A percentile compares a stretch with the other conserved stretches of the same genome.
These are phyloP conservation scores for Rhyacophila brunnea DNA, from an alignment of 1,140 invertebrate species.

Conservation along the genomic window DNA sequence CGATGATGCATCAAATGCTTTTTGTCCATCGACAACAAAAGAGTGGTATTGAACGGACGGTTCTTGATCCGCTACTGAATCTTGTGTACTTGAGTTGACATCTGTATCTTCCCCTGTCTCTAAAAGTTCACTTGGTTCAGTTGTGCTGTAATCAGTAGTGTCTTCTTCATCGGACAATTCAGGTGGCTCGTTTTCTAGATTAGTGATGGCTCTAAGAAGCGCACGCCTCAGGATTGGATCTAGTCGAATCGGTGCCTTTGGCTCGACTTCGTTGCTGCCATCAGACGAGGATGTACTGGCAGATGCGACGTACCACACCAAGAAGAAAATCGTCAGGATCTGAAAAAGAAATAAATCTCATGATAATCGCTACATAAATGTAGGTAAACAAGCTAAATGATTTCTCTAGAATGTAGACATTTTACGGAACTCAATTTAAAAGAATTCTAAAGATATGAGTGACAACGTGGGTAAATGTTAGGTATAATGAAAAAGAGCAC, in stretches of 20 bases:
- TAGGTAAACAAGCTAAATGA: too few species aligned
- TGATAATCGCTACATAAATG: too few species aligned
- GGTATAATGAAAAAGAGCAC: too few species aligned
- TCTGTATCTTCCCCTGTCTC: constrained; percentile 37
- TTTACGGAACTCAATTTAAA: too few species aligned
- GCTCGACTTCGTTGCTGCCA: constrained; percentile 21
- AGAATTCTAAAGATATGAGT: too few species aligned
- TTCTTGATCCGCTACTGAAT: constrained; percentile 27
- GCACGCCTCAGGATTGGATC: constrained; percentile 69
- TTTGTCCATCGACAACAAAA: constrained; percentile 50
- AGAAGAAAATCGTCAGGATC: constrained; percentile 11
- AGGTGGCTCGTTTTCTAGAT: constrained; percentile 59
- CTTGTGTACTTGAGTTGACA: constrained; percentile 21
- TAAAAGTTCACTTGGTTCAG: constrained; percentile 38
- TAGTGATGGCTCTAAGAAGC: constrained; percentile 66
- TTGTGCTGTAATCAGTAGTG: constrained; percentile 26
- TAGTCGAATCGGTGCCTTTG: constrained; percentile 57
- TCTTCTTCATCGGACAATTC: constrained; percentile 40
- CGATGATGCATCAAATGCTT: constrained; percentile 42
- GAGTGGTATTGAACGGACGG: constrained; percentile 43
- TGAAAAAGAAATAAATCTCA: constrained; percentile 26
- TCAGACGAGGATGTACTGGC: constrained; percentile 12
- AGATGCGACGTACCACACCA: constrained; percentile 7
- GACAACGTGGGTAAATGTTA: too few species aligned
- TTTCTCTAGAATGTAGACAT: too few species aligned